Base-by-base conservation (phyloP, 2,888 invertebrate genomes). In the Masnerella sp. region DNA sequence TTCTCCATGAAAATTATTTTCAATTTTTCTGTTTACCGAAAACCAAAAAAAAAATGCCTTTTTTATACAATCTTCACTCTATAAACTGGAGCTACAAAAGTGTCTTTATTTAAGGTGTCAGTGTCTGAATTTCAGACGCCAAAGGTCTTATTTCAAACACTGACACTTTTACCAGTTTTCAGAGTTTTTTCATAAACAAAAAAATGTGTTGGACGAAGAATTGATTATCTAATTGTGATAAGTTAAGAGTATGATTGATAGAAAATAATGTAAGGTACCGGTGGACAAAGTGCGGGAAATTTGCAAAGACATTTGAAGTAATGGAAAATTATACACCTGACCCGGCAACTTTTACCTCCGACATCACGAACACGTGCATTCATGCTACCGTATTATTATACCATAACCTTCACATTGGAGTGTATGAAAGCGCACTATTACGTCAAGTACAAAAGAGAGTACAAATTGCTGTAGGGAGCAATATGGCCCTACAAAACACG, bases 401-500 rank as follows among this genome's bases (percentile, higher is more conserved):
- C 18, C 38, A 22, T 61, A 68, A 59, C 68, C 68, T 68, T 68
- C 51, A 45, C 68, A 68, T 59, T 68, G 68, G 49, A 18, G 22
- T 28, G 25, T 59, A 68, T 45, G 59, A 68, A 68, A 59, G 68
- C 52, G 45, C 43, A 36, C 18, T 43, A 52, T 68, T 68, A 68
- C 52, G 59, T 59, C 59, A 59, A 52, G 59, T 43, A 38, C 28
- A 43, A 43, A 51, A 11, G 43, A 51, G 42, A 51, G 32, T 42
- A 51, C 38, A 42, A 62, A 51, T 30, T 22, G 20, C 15, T 17
- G 34, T 5, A 15, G 8, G 32, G 14, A 43, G 20, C 7, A 43
- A n/a, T n/a, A 36, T 36, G 34, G 20, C 14, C 51, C 51, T 51
- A n/a, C n/a, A 36, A 36, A 51, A 36, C 20, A n/a, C n/a, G n/a